Evolutionary conservation across 2,797 vertebrate genomes (phyloP).

Genomic region (Sebastes oblongus): DNA sequence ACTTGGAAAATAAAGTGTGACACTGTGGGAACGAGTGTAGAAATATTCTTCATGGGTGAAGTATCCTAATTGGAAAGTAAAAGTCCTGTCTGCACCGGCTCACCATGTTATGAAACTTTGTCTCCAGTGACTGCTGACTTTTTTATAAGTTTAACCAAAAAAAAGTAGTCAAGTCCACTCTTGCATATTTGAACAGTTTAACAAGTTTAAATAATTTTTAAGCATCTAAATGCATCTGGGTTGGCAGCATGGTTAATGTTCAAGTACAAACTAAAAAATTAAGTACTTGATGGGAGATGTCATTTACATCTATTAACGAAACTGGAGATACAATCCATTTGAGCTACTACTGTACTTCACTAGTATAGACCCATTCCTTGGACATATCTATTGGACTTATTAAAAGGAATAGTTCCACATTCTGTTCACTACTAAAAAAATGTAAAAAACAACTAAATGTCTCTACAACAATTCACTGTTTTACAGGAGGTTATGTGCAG

Average conservation of each 20-base stretch:
- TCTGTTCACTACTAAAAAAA: neutral
- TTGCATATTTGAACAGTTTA: constrained; percentile 37
- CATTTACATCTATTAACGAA: constrained; percentile 14
- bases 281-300: constrained; percentile 2
- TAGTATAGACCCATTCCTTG: neutral
- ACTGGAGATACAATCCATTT: neutral
- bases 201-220: constrained; percentile 28
- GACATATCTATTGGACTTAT: neutral
- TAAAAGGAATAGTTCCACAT: neutral
- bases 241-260: constrained; percentile 8
- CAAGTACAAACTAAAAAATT: neutral
- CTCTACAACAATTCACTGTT: neutral
- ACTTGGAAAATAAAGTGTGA: constrained; percentile 35
- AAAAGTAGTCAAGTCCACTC: constrained; percentile 1
- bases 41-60: constrained; percentile 27
- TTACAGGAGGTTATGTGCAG: no score
- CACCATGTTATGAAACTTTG: constrained; percentile 21
- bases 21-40: constrained; percentile 5
- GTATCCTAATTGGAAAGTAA: constrained; percentile 22
- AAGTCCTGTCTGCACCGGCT: constrained; percentile 14
- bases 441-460: neutral
- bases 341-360: neutral
- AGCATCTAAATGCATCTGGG: constrained; percentile 21
- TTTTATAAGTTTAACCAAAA: constrained; percentile 46
- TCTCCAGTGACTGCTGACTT: constrained; percentile 33